Evolutionary conservation across 2,888 invertebrate genomes (phyloP), one percentile per base, ranked within the genome.

Genomic region (Pardosa pseudoannulata): DNA sequence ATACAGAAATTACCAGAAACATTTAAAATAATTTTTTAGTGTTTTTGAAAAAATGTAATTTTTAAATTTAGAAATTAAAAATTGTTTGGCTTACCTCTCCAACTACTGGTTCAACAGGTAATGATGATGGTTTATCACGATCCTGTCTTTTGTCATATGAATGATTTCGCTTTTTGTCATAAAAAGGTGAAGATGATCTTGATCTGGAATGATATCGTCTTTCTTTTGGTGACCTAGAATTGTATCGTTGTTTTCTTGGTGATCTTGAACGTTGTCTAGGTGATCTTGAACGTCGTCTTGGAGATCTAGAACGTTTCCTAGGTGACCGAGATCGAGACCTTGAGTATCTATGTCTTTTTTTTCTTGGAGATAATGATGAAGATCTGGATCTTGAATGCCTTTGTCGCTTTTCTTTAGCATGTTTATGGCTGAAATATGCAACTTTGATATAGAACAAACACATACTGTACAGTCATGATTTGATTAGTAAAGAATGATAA

Each of bases 101-200:
- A 32, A 93, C 92, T 89, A 90, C 92, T 32, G 93, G 93, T 88
- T 93, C 93, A 62, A 92, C 90, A 0, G 93, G 92, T 76, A 92
- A 89, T 27, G 91, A 79, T 67, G 89, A 88, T 23, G 89, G 90
- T 67, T 88, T 88, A 16, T 89, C 88, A 56, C 88, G 88, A 88
- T 74, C 89, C 76, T 81, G 87, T 87, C 50, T 87, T 85, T 79
- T 89, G 39, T 90, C 89, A 70, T 78, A 78, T 81, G 89, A 80
- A 90, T 90, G 29, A 23, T 27, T 75, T n/a, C n/a, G n/a, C 19
- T 83, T 83, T 13, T 31, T 13, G n/a, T 56, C 41, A 32, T 62
- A 16, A 39, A 23, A 7, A 9, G 28, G 56, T 9, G 82, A 75
- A 1, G 73, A 73, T 29, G 72, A 72, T 29, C 36, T 56, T 19